Evolutionary conservation across 2,113 vertebrate genomes (phyloP), one percentile per base, ranked within the genome.

Genomic region (Mobula birostris): DNA sequence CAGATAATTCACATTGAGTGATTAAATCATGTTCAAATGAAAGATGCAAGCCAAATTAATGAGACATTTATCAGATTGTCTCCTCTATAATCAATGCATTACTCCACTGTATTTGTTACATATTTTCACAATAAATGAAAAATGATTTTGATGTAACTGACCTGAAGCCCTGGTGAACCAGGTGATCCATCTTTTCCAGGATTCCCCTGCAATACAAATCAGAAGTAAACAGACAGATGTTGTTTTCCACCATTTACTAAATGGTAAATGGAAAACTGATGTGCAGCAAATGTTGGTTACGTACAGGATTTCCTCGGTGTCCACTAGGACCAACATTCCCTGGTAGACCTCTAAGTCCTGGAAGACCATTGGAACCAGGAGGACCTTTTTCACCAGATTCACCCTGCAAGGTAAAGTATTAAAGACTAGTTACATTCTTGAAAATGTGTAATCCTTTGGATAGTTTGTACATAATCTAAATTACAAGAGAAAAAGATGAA

Each of bases 201-300:
- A 5, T 93, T 93, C 4, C 91, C 91, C 91, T 93, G 48, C n/a
- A 93, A 93, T 48, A 93, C 9, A 74, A 93, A 93, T 24, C 36
- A 72, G 5, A 7, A 92, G n/a, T 63, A 72, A 40, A 48, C 19
- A 1, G 5, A 27, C 91, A 74, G 91, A 74, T 74, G 70, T 8
- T 12, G 27, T 76, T 40, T 48, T 14, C 70, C 27, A 27, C 48
- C 66, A 76, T 24, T 93, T 48, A n/a, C 48, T 48, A 74, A 93
- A 72, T 48, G 8, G 36, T 93, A 14, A 24, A 40, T 74, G 32
- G 27, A 93, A 93, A 17, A 36, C 68, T 48, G 70, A 56, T 74
- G 1, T 56, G 24, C 36, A 93, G 19, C 11, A 7, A 36, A 74
- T 24, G 24, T 29, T 56, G 15, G 40, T 74, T 93, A 76, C 91